A percentile compares a stretch with the other conserved stretches of the same genome.
phyloP scores from a whole-genome alignment of 2,113 vertebrate species.

The Proteles cristata region DNA sequence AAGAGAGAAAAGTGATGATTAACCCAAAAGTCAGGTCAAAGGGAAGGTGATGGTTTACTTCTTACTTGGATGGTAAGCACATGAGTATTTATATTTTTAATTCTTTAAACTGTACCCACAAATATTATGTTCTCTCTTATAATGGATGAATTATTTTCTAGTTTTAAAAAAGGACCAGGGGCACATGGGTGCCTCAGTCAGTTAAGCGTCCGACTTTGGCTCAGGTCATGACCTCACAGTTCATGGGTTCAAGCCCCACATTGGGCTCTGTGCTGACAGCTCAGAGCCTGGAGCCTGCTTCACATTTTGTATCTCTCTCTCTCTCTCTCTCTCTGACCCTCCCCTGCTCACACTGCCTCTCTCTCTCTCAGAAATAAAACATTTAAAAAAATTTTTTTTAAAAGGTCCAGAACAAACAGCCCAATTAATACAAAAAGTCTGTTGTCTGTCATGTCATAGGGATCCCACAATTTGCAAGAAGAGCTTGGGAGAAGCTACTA shows the following conservation, averaged over 20 bases:
- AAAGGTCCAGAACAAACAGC: constrained; percentile 13
- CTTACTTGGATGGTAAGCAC: neutral
- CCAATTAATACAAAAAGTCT: neutral
- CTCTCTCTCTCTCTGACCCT: too few species aligned
- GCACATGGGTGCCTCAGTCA: too few species aligned
- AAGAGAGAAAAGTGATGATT: neutral
- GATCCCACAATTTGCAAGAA: neutral
- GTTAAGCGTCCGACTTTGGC: too few species aligned
- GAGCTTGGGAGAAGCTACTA: constrained; percentile 32
- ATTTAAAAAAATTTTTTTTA: neutral
- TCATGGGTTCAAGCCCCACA: too few species aligned
- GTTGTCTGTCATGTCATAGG: neutral
- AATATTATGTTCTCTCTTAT: neutral
- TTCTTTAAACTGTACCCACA: neutral
- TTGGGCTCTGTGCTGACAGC: too few species aligned
- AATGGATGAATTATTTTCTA: neutral
- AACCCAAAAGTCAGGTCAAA: neutral
- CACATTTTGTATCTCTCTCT: too few species aligned
- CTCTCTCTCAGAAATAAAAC: too few species aligned
- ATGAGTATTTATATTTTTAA: neutral
- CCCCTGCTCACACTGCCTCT: too few species aligned
- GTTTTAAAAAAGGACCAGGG: neutral
- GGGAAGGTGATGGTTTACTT: neutral
- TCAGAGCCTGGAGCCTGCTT: too few species aligned
- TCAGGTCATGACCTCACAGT: too few species aligned